Percentiles rank a stretch among this genome's conserved stretches.
These are phyloP conservation scores for Bubo bubo DNA, from an alignment of 2,113 vertebrate genomes.

Conservation along the genomic window DNA sequence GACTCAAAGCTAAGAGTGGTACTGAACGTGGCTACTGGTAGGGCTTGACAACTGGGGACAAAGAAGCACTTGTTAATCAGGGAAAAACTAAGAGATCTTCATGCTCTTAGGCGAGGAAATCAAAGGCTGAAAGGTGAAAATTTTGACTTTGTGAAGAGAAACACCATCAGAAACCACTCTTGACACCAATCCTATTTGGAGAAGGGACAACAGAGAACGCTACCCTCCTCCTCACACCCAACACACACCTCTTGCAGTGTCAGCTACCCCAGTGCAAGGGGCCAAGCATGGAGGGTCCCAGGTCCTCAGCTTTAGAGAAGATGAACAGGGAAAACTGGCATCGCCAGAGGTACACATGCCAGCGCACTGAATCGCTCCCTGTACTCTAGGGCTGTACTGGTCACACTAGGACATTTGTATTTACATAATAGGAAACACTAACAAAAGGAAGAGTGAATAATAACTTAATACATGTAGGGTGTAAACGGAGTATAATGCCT, in stretches of 20 bases:
- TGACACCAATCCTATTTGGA: too few species aligned
- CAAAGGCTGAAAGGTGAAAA: background rate
- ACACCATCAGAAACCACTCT: background rate
- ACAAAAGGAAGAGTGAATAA: background rate
- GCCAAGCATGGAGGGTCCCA: too few species aligned
- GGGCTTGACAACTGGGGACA: background rate
- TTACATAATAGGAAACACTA: background rate
- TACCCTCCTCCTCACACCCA: background rate
- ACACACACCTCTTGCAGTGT: background rate
- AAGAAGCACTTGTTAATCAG: background rate
- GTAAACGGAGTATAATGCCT: background rate
- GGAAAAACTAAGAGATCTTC: background rate
- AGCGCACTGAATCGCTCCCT: rapidly evolving
- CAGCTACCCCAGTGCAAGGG: background rate
- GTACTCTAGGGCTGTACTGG: background rate
- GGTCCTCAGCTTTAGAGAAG: background rate
- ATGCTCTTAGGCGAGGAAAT: background rate
- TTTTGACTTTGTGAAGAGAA: background rate
- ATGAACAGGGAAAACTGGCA: too few species aligned
- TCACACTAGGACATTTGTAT: background rate
- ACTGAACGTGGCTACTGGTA: background rate
- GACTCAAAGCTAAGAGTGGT: background rate
- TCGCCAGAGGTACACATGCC: rapidly evolving
- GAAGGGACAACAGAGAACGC: rapidly evolving
- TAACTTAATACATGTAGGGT: background rate